Percentiles rank a stretch among this genome's conserved stretches.
Conservation (phyloP, 2,888 invertebrate species). For the Globia sparganii region DNA sequence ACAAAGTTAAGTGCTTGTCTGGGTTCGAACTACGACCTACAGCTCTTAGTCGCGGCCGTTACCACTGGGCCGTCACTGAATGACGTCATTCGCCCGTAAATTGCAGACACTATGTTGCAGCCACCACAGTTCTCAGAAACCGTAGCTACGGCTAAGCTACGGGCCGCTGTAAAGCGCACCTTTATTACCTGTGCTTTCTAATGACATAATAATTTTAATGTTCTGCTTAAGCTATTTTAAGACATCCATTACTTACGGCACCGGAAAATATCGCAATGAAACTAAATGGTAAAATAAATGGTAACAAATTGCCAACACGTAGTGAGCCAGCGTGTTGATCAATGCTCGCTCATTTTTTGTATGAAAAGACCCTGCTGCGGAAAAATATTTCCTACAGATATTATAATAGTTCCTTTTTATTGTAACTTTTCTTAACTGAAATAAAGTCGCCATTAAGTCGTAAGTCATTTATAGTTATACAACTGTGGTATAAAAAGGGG, state of each 20-base stretch:
- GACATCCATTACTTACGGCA: background rate
- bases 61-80: too few relatives aligned
- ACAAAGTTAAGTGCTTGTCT: too few relatives aligned
- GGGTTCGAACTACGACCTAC: too few relatives aligned
- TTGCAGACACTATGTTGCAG: too few relatives aligned
- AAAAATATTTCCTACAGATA: background rate
- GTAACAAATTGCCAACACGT: slow-evolving; percentile 26
- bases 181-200: background rate
- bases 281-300: slow-evolving; percentile 3
- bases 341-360: slow-evolving; percentile 13
- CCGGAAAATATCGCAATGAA: background rate
- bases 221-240: slow-evolving; percentile 14
- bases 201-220: background rate
- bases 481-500: too few relatives aligned
- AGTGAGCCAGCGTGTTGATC: slow-evolving; percentile 8
- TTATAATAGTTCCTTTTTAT: background rate
- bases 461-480: slow-evolving; percentile 1
- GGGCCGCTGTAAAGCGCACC: background rate
- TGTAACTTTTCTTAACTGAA: background rate
- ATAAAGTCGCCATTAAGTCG: background rate
- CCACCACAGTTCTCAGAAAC: too few relatives aligned
- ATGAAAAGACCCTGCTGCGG: background rate
- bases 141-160: too few relatives aligned
- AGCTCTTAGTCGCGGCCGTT: too few relatives aligned
- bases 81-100: too few relatives aligned